These are phyloP conservation scores for Acronicta psi DNA, from an alignment of 2,888 invertebrate species.

Conservation along the genomic window DNA sequence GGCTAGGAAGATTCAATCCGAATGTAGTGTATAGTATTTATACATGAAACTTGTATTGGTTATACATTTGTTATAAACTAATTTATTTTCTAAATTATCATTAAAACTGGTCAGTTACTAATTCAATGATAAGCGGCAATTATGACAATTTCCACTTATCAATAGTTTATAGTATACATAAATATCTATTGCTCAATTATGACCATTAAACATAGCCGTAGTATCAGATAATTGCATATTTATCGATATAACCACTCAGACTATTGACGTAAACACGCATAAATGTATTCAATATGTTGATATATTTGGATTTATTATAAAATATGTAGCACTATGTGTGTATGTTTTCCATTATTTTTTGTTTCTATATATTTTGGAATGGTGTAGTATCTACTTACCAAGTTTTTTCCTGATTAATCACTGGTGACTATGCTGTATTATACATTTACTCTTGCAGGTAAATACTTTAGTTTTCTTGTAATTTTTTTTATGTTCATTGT, in stretches of 20 bases:
- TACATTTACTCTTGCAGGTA: too few species aligned
- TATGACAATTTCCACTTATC: conserved; percentile 33
- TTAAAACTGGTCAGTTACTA: conserved; percentile 28
- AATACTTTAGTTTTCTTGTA: too few species aligned
- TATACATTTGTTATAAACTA: neutral
- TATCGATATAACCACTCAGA: conserved; percentile 33
- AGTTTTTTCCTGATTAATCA: too few species aligned
- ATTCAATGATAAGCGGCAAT: conserved; percentile 42
- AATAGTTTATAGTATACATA: conserved; percentile 22
- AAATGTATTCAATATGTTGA: conserved; percentile 32
- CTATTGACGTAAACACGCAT: conserved; percentile 31
- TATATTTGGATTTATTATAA: conserved; percentile 23
- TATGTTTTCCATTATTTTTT: too few species aligned
- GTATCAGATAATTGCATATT: conserved; percentile 50
- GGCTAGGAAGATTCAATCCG: too few species aligned
- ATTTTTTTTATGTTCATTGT: too few species aligned
- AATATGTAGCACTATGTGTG: neutral
- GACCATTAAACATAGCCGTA: conserved; percentile 33
- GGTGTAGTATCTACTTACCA: too few species aligned
- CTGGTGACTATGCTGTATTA: too few species aligned
- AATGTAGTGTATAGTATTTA: neutral
- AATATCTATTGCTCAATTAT: conserved; percentile 32
- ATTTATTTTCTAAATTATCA: neutral
- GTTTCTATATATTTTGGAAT: too few species aligned
- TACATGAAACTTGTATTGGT: neutral